Conservation (phyloP, 1,140 invertebrate genomes). For the Pemphigus obesinymphae region DNA sequence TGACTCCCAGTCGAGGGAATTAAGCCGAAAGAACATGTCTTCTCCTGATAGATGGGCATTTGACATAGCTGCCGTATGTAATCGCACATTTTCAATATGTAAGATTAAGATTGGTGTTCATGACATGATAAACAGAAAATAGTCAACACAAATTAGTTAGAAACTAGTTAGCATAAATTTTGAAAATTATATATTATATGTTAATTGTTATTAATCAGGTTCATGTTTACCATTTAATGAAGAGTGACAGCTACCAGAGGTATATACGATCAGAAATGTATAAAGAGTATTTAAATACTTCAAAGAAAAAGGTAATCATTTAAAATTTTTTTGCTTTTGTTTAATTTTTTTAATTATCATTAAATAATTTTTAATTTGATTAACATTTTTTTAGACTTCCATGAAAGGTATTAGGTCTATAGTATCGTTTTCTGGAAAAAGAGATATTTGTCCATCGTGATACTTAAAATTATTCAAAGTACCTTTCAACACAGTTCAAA, state of each 20-base stretch:
- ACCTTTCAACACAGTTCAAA: slow-evolving; percentile 29
- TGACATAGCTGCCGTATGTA: slow-evolving; percentile 86
- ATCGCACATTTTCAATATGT: slow-evolving; percentile 42
- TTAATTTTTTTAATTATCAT: slow-evolving; percentile 16
- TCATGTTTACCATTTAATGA: slow-evolving; percentile 99
- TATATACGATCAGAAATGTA: slow-evolving; percentile 98
- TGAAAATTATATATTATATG: neutral
- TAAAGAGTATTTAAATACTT: slow-evolving; percentile 92
- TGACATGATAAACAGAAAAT: neutral
- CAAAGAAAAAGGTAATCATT: slow-evolving; percentile 83
- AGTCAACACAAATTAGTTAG: slow-evolving; percentile 10
- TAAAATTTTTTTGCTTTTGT: neutral
- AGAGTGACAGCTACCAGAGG: slow-evolving; percentile 95
- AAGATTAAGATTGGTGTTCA: slow-evolving; percentile 26
- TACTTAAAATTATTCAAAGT: slow-evolving; percentile 16
- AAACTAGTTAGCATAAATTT: neutral
- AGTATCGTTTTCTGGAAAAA: slow-evolving; percentile 65
- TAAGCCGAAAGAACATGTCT: slow-evolving; percentile 70
- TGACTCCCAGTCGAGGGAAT: slow-evolving; percentile 80
- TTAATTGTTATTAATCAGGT: slow-evolving; percentile 60
- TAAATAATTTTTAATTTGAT: slow-evolving; percentile 10
- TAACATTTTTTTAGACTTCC: slow-evolving; percentile 62
- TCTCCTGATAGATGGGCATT: slow-evolving; percentile 90
- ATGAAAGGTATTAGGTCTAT: slow-evolving; percentile 82
- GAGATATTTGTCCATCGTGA: slow-evolving; percentile 38